Conservation (phyloP, 2,113 vertebrate species). For the Lonchura striata region DNA sequence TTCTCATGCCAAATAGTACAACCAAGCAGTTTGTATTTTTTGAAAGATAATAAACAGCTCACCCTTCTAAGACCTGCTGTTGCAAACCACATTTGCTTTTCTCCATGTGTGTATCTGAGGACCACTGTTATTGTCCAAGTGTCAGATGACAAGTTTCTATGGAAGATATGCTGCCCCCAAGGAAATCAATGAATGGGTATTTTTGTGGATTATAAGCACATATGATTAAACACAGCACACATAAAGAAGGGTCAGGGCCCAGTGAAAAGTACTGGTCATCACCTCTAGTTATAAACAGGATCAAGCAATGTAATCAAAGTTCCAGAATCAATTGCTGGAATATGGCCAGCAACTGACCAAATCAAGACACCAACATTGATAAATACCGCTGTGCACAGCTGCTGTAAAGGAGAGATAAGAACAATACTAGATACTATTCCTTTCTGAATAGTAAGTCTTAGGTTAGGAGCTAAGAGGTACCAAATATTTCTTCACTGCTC, state of each 20-base stretch:
- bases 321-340: constrained; percentile 2
- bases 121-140: not conserved
- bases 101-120: not conserved
- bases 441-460: not conserved
- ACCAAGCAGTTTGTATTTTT: not conserved
- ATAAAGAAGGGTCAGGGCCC: not conserved
- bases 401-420: constrained; percentile 19
- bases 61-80: not conserved
- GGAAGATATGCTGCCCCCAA: not conserved
- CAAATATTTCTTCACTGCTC: not conserved
- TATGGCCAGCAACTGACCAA: not conserved
- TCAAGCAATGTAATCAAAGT: not conserved
- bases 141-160: not conserved
- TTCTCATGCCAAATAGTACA: not conserved
- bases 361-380: not conserved
- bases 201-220: not conserved
- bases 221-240: not conserved
- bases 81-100: constrained; percentile 11
- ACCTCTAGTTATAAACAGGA: not conserved
- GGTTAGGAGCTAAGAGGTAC: not conserved
- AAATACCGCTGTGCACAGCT: not conserved
- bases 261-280: not conserved
- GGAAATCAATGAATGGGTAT: not conserved
- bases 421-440: not conserved
- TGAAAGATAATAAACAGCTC: not conserved